Percentiles rank a stretch among this genome's conserved stretches.
phyloP scores from a whole-genome alignment of 2,113 vertebrate species.

The Lophura nycthemera region DNA sequence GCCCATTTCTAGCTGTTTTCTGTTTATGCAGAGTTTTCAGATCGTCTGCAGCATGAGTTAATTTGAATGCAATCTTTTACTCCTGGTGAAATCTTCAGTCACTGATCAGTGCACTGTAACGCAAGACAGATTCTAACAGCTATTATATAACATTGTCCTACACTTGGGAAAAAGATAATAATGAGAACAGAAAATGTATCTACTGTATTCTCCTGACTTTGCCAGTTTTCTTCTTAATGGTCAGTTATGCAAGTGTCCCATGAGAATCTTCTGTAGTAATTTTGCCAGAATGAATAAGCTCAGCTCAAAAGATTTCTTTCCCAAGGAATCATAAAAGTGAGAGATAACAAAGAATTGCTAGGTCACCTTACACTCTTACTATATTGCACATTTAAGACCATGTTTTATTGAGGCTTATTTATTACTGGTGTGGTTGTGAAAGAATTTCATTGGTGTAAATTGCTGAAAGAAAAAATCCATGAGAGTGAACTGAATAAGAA shows the following conservation, averaged over 20 bases:
- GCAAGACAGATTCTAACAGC: not conserved
- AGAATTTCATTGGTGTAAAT: not conserved
- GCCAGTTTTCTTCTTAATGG: constrained; percentile 31
- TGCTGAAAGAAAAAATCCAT: not conserved
- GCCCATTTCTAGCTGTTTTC: not conserved
- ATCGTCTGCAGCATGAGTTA: not conserved
- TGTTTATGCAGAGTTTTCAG: not conserved
- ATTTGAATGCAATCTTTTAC: not conserved
- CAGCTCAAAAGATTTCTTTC: not conserved
- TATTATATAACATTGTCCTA: constrained; percentile 27
- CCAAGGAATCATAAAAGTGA: constrained; percentile 42
- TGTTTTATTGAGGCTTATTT: not conserved
- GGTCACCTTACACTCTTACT: constrained; percentile 8
- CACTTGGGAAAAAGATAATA: constrained; percentile 34
- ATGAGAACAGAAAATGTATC: constrained; percentile 22
- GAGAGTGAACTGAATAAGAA: fast-evolving
- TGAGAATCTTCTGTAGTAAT: not conserved
- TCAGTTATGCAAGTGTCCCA: constrained; percentile 50
- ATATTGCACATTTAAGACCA: not conserved
- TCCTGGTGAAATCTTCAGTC: not conserved
- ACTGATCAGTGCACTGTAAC: constrained; percentile 12
- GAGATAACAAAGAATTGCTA: not conserved
- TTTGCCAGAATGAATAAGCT: constrained; percentile 5
- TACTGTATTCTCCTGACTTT: not conserved
- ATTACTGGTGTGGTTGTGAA: not conserved